Evolutionary conservation across 2,113 vertebrate species (phyloP), one percentile per base, ranked within the genome.

Genomic region (Manacus vitellinus): DNA sequence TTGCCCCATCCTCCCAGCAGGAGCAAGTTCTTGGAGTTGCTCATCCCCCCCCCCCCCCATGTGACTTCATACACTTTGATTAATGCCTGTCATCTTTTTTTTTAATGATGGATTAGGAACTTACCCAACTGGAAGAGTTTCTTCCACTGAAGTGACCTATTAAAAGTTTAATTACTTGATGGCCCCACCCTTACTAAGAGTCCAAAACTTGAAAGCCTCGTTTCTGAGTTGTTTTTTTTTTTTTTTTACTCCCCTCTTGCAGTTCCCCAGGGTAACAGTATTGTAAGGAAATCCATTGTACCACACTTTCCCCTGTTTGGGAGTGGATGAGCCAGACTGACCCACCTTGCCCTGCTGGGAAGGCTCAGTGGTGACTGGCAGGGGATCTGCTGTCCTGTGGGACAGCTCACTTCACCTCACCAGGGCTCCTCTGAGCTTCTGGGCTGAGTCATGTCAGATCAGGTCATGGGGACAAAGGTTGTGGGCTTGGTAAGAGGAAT

Each of bases 61-160:
- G 89, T 97, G 95, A 96, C 85, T 97, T 92, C 91, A 85, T 92
- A 33, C 18, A 25, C 91, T 94, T 91, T 96, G 95, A 96, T 97
- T 95, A 97, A 96, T 89, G 83, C 90, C 71, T 93, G 93, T 93
- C 18, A 3, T 91, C 74, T 89, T 68, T 95, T 89, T 89, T 88
- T 91, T 79, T 61, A 91, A 93, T 96, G 97, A 96, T 96, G 95
- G 93, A 94, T 94, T 92, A 97, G 91, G 63, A 95, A 97, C 97
- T 91, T 96, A 95, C 97, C 95, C 67, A 93, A 97, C 97, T 97
- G 97, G 97, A 96, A 97, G 95, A 80, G 93, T 95, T 92, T 96
- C 96, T 97, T 97, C 68, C 67, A 95, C 91, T 87, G 91, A 92
- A 94, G 56, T 96, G 96, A 97, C 97, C 96, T 97, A 97, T 97